These are phyloP conservation scores for Nixonia krombeini DNA, from an alignment of 1,140 invertebrate species.

Conservation along the genomic window DNA sequence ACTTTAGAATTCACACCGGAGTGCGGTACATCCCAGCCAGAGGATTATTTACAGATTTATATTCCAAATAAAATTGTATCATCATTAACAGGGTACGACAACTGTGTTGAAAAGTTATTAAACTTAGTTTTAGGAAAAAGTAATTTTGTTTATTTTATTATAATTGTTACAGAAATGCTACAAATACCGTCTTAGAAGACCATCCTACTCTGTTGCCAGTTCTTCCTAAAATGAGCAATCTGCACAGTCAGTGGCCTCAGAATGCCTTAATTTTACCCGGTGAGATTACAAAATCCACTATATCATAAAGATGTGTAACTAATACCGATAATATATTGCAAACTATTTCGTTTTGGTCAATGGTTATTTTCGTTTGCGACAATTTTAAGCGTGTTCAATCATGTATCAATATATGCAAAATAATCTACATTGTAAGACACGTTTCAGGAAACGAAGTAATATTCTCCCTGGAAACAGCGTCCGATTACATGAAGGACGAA, in stretches of 20 bases:
- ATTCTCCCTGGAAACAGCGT: constrained; percentile 95
- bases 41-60: constrained; percentile 92
- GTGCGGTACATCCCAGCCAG: constrained; percentile 93
- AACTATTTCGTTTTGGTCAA: no score
- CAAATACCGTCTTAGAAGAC: constrained; percentile 48
- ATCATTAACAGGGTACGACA: constrained; percentile 48
- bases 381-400: no score
- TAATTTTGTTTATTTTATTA: constrained; percentile 10
- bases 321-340: no score
- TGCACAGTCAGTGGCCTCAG: constrained; percentile 86
- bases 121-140: neutral
- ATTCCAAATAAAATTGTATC: constrained; percentile 76
- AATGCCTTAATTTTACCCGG: constrained; percentile 88
- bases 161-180: constrained; percentile 31
- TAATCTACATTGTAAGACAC: neutral
- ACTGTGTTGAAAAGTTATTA: constrained; percentile 1
- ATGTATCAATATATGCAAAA: no score
- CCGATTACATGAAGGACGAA: constrained; percentile 95
- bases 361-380: no score
- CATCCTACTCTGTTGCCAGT: constrained; percentile 78
- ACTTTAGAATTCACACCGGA: constrained; percentile 93
- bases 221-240: constrained; percentile 78
- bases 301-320: no score
- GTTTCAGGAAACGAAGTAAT: constrained; percentile 89
- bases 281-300: constrained; percentile 58